Conservation (phyloP, 2,888 invertebrate genomes). For the Trileptium ribeirensis region DNA sequence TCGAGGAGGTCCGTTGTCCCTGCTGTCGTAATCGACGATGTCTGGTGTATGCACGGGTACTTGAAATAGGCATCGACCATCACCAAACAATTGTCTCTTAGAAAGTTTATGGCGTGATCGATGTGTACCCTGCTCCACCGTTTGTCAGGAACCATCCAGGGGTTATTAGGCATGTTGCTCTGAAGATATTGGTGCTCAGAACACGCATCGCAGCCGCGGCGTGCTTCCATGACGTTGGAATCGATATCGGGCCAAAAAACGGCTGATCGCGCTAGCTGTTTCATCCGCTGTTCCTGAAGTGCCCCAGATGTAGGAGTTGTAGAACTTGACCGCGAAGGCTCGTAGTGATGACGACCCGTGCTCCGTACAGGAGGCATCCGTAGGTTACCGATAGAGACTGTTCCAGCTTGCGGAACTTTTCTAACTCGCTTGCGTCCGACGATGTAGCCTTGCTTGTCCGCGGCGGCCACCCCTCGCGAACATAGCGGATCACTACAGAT, state of each 20-base stretch:
- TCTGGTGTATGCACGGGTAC: slow-evolving; percentile 12
- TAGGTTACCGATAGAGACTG: too few relatives aligned
- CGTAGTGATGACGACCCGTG: background rate
- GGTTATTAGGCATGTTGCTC: slow-evolving; percentile 35
- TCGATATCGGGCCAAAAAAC: slow-evolving; percentile 15
- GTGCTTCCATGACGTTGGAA: background rate
- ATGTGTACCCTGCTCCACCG: slow-evolving; percentile 42
- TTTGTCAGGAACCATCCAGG: slow-evolving; percentile 39
- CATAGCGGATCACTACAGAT: background rate
- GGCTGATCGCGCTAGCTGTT: background rate
- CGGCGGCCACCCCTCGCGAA: slow-evolving; percentile 13
- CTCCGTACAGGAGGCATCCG: background rate
- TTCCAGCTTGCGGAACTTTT: too few relatives aligned
- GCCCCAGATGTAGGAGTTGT: background rate
- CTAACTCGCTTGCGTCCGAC: too few relatives aligned
- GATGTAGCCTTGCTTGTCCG: too few relatives aligned
- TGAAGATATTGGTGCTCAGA: slow-evolving; percentile 3
- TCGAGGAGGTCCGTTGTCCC: slow-evolving; percentile 32
- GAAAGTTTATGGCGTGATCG: slow-evolving; percentile 40
- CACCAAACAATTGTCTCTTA: slow-evolving; percentile 19
- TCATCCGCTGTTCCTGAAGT: too few relatives aligned
- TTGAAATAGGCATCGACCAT: slow-evolving; percentile 1
- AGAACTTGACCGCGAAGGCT: too few relatives aligned
- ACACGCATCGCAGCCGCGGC: background rate
- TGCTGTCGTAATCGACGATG: slow-evolving; percentile 11